These are phyloP conservation scores for Physella acuta DNA, from an alignment of 1,140 invertebrate species.

Conservation along the genomic window DNA sequence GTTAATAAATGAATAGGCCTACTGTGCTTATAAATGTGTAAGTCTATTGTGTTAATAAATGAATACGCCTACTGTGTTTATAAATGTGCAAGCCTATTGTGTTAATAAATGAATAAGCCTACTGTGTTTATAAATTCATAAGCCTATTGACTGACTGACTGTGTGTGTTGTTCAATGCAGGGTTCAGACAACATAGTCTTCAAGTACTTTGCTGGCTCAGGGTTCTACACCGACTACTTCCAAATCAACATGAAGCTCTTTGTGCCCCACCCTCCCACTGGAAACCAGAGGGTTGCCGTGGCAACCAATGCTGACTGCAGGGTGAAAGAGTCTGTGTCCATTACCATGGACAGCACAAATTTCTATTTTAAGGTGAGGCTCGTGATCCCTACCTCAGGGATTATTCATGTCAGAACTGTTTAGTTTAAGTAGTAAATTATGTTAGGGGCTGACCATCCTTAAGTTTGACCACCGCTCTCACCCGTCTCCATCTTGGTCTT, in stretches of 20 bases:
- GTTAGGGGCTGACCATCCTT: no score
- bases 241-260: constrained; percentile 17
- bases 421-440: no score
- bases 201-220: constrained; percentile 25
- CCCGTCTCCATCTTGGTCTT: no score
- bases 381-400: no score
- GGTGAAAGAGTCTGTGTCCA: constrained; percentile 17
- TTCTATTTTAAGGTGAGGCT: constrained; percentile 27
- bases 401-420: no score
- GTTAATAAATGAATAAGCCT: no score
- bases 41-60: no score
- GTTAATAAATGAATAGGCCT: no score
- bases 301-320: constrained; percentile 30
- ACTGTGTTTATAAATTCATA: neutral
- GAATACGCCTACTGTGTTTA: no score
- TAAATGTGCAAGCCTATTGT: neutral
- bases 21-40: no score
- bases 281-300: constrained; percentile 5
- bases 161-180: neutral
- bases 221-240: constrained; percentile 27
- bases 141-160: neutral
- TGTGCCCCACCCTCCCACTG: neutral
- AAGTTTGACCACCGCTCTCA: no score
- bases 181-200: constrained; percentile 19
- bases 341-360: constrained; percentile 17